Conservation (phyloP, 1,140 invertebrate genomes). For the Glomeris maerens region DNA sequence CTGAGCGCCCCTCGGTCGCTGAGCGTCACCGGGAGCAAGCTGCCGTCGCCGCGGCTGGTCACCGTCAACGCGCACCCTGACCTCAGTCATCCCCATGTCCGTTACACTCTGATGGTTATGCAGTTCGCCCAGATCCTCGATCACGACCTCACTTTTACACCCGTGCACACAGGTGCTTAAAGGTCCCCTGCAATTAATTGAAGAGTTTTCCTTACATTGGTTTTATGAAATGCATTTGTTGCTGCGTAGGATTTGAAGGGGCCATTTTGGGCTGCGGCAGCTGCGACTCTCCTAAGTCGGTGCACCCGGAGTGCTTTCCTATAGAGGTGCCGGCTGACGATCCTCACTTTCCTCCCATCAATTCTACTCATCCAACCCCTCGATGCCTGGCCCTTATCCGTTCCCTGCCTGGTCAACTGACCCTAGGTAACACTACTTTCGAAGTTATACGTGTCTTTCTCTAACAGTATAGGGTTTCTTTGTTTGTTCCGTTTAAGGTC, state of each 20-base stretch:
- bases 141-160: slow-evolving; percentile 44
- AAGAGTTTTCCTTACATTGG: not conserved
- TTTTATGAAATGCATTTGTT: slow-evolving; percentile 8
- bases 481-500: slow-evolving; percentile 23
- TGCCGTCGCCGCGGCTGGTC: slow-evolving; percentile 67
- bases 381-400: slow-evolving; percentile 43
- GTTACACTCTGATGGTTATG: slow-evolving; percentile 47
- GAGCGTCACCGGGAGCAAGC: slow-evolving; percentile 51
- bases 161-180: slow-evolving; percentile 36
- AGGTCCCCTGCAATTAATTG: not conserved
- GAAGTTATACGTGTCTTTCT: not conserved
- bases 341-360: slow-evolving; percentile 37
- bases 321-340: slow-evolving; percentile 41
- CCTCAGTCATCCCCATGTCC: slow-evolving; percentile 65
- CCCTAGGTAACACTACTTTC: slow-evolving; percentile 29
- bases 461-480: not conserved
- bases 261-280: slow-evolving; percentile 33
- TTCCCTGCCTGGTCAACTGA: slow-evolving; percentile 42
- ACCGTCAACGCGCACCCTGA: slow-evolving; percentile 77
- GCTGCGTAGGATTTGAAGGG: slow-evolving; percentile 27
- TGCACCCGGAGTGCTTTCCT: slow-evolving; percentile 41
- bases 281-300: slow-evolving; percentile 32
- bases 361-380: slow-evolving; percentile 33
- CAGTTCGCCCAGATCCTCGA: slow-evolving; percentile 43
- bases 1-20: slow-evolving; percentile 57